These are phyloP conservation scores for Tauraco hartlaubi DNA, from an alignment of 2,797 vertebrate species.

Conservation along the genomic window DNA sequence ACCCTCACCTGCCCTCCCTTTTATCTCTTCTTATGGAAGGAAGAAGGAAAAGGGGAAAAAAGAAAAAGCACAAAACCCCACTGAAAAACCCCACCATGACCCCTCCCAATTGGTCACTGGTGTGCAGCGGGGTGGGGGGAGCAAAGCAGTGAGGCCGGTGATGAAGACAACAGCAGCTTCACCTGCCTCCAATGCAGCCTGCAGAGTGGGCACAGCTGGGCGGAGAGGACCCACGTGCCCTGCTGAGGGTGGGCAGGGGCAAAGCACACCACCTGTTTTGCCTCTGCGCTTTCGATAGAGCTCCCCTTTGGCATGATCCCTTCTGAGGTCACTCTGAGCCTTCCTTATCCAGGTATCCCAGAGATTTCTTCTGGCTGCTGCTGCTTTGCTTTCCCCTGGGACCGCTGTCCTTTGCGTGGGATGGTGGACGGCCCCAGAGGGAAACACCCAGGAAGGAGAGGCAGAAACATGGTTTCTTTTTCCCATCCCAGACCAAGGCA, in stretches of 20 bases:
- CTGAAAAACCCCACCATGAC: too few species aligned
- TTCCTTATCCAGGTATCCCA: not conserved
- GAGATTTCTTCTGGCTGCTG: not conserved
- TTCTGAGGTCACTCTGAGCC: not conserved
- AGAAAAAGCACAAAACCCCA: not conserved
- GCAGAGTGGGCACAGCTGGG: not conserved
- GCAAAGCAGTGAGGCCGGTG: accelerated
- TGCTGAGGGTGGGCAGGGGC: too few species aligned
- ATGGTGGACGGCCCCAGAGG: not conserved
- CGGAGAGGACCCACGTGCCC: too few species aligned
- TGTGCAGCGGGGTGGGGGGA: not conserved
- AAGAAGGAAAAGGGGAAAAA: not conserved
- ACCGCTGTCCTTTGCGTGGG: not conserved
- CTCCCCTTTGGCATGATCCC: not conserved
- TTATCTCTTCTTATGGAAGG: not conserved
- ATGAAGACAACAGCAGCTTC: not conserved
- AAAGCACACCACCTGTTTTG: not conserved
- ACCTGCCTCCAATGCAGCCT: not conserved
- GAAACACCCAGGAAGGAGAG: not conserved
- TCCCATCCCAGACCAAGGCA: not conserved
- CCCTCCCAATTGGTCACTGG: not conserved
- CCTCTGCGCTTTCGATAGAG: not conserved
- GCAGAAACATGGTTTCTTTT: not conserved
- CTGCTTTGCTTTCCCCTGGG: not conserved
- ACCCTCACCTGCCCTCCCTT: not conserved